Conservation (phyloP, 2,113 vertebrate genomes). For the Oxygymnocypris stewartii region DNA sequence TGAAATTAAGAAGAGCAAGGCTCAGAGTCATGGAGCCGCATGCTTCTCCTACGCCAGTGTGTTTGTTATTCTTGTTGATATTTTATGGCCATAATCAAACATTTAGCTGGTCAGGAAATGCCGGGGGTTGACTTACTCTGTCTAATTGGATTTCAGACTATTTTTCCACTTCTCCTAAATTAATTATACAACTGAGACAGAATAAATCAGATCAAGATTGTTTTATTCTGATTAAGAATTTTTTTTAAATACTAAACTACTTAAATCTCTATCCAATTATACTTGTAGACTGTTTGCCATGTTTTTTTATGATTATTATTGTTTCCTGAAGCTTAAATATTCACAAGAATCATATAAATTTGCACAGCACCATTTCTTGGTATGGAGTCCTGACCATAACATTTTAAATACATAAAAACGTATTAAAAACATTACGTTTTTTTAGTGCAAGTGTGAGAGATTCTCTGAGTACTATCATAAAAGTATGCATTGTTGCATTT, state of each 20-base stretch:
- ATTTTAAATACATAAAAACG: not conserved
- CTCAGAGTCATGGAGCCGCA: too few relatives aligned
- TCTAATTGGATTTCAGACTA: constrained; percentile 49
- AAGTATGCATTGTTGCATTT: not conserved
- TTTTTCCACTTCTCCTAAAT: constrained; percentile 49
- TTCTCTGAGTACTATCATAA: not conserved
- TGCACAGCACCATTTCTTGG: not conserved
- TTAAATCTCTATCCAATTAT: constrained; percentile 18
- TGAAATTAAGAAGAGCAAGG: constrained; percentile 67
- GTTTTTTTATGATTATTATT: not conserved
- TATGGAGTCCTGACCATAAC: not conserved
- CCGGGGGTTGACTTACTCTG: constrained; percentile 32
- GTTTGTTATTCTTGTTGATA: constrained; percentile 48
- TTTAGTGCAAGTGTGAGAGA: not conserved
- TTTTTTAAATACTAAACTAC: constrained; percentile 24
- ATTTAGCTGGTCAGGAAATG: constrained; percentile 47
- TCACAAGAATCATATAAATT: not conserved
- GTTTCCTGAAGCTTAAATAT: not conserved
- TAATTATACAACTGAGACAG: constrained; percentile 17
- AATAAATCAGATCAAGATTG: constrained; percentile 44
- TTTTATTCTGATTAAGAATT: not conserved
- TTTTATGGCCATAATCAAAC: constrained; percentile 52
- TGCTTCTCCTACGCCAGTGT: too few relatives aligned
- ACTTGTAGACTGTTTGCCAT: not conserved
- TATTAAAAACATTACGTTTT: not conserved